Base-by-base conservation (phyloP, 2,113 vertebrate species). In the Prionailurus bengalensis region DNA sequence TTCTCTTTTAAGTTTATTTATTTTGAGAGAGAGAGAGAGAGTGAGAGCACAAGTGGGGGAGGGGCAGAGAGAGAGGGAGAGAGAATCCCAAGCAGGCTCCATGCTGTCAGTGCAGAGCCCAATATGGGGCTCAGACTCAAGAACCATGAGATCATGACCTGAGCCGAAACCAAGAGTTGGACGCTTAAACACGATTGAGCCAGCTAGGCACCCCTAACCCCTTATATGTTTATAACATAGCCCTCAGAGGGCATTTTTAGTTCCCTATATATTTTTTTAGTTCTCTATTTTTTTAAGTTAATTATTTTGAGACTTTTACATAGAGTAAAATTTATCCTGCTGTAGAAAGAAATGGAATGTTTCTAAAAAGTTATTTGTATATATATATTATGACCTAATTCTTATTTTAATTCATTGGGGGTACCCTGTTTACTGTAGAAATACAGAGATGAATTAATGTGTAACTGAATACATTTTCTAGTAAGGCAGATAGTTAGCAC, bases 371-470 rank as follows among this genome's bases (percentile, higher is more conserved):
- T 74, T 63, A 76, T 76, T 42, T 42, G 42, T 39, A 4, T 39
- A 4, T 39, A 39, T 80, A 70, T 68, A 74, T 89, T 92, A 8
- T 80, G 58, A 89, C 82, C 25, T 85, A 89, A 89, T 92, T 85
- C 29, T 61, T 94, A 71, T 94, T 94, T 95, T 93, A 95, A 83
- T 87, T 42, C 21, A 31, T 90, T 87, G 10, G 29, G 25, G 21
- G 8, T 91, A 92, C 68, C 7, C 63, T 91, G 27, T 80, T 95
- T 92, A 53, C 19, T 76, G 45, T 21, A 97, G 76, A 71, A 83
- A 84, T 48, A 89, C 31, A 96, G 42, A 97, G n/a, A 36, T 83
- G 71, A 95, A 89, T 48, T 74, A 86, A 70, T 95, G 4, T 95
- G 58, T 96, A 85, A 83, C 48, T 81, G 15, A 73, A 83, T 95